Conservation (phyloP, 2,113 vertebrate genomes). For the Misgurnus anguillicaudatus region DNA sequence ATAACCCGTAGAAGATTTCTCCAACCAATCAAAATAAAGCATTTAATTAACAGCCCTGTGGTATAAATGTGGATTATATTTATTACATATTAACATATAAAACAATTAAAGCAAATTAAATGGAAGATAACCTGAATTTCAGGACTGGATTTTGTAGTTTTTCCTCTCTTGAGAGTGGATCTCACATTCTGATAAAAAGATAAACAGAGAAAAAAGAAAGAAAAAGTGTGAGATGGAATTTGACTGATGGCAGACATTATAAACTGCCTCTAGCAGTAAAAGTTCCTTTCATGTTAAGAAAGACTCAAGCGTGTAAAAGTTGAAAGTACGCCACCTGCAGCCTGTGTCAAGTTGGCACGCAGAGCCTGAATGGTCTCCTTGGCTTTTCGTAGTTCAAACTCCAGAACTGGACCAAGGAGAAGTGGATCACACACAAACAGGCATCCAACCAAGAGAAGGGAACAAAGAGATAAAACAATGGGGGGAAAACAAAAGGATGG, state of each 20-base stretch:
- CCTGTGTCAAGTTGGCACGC: constrained; percentile 99
- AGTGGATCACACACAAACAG: constrained; percentile 84
- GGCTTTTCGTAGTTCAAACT: constrained; percentile 99
- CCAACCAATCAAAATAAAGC: too few species aligned
- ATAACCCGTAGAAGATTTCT: too few species aligned
- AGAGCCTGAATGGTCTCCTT: constrained; percentile 99
- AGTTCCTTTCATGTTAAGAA: constrained; percentile 69
- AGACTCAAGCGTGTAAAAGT: constrained; percentile 78
- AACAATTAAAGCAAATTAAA: constrained; percentile 27
- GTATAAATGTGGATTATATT: too few species aligned
- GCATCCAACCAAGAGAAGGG: constrained; percentile 89
- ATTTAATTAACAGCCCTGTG: too few species aligned
- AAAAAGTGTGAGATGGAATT: constrained; percentile 59
- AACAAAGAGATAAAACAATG: constrained; percentile 68
- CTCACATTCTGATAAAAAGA: constrained; percentile 84
- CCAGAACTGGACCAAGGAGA: constrained; percentile 99
- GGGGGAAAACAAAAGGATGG: constrained; percentile 83
- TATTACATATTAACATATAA: neutral
- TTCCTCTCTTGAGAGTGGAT: constrained; percentile 96
- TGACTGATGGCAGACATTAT: neutral
- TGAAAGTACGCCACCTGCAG: constrained; percentile 99
- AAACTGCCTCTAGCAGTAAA: constrained; percentile 27
- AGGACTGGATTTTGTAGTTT: constrained; percentile 97
- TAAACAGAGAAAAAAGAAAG: constrained; percentile 49
- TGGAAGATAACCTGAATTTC: constrained; percentile 92